These are phyloP conservation scores for Schmidtea mediterranea DNA, from an alignment of 1,140 invertebrate genomes.

Conservation along the genomic window DNA sequence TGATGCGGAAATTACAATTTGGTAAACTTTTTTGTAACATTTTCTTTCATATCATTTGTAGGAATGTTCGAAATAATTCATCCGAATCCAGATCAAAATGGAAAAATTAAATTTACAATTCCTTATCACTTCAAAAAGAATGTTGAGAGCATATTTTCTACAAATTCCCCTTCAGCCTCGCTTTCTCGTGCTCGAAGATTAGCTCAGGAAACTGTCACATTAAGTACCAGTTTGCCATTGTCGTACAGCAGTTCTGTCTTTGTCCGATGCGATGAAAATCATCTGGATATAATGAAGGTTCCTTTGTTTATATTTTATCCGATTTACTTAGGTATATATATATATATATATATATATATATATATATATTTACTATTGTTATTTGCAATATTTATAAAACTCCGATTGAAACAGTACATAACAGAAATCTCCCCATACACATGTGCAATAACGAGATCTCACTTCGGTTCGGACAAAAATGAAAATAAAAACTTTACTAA, in stretches of 20 bases:
- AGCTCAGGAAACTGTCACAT: conserved; percentile 72
- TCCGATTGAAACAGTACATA: no score
- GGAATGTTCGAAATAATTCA: conserved; percentile 65
- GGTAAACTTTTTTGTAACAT: conserved; percentile 32
- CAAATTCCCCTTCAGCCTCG: no score
- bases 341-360: no score
- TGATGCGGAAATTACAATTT: conserved; percentile 63
- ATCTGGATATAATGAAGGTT: conserved; percentile 77
- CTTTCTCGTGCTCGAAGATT: conserved; percentile 47
- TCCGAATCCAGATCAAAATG: conserved; percentile 33
- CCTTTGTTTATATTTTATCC: no score
- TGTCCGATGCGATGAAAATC: conserved; percentile 69
- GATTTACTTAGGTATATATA: no score
- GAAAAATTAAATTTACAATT: conserved; percentile 49
- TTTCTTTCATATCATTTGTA: conserved; percentile 23
- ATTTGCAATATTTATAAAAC: no score
- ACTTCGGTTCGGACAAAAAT: no score
- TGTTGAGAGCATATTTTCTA: conserved; percentile 34
- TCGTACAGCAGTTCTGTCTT: conserved; percentile 78
- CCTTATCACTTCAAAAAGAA: conserved; percentile 70
- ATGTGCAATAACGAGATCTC: no score
- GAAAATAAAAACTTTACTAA: no score
- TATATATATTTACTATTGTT: no score
- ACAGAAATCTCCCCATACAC: no score
- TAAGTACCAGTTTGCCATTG: conserved; percentile 68